phyloP scores from a whole-genome alignment of 2,113 vertebrate genomes.

The Melanotaenia duboulayi region DNA sequence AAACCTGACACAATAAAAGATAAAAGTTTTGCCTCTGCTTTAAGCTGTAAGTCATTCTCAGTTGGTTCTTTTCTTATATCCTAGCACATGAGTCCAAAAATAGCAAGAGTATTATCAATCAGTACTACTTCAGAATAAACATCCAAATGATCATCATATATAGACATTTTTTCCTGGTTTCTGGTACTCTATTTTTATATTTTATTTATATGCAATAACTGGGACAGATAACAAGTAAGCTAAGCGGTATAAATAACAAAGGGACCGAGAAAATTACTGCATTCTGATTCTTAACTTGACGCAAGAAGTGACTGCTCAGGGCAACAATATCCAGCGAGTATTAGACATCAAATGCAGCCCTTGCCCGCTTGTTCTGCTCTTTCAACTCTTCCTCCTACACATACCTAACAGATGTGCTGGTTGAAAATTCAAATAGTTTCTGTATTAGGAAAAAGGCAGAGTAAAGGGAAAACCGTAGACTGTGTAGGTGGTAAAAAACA shows the following conservation, averaged over 20 bases:
- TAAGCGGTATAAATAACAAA: conserved; percentile 19
- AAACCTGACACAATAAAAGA: conserved; percentile 53
- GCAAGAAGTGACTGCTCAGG: conserved; percentile 39
- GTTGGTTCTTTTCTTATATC: conserved; percentile 34
- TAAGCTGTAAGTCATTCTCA: conserved; percentile 29
- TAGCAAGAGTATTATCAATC: conserved; percentile 29
- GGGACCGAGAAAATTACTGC: conserved; percentile 7
- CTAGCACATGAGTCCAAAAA: conserved; percentile 58
- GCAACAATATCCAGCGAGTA: conserved; percentile 24
- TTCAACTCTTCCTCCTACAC: conserved; percentile 41
- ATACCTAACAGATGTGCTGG: conserved; percentile 31
- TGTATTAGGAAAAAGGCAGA: conserved; percentile 21
- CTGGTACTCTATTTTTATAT: conserved; percentile 36
- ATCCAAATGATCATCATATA: conserved; percentile 29
- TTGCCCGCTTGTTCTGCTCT: conserved; percentile 15
- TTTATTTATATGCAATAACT: conserved; percentile 61
- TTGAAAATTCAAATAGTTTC: conserved; percentile 44
- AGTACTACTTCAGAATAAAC: conserved; percentile 49
- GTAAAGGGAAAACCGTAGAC: conserved; percentile 4
- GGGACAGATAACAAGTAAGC: conserved; percentile 47
- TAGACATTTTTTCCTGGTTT: background rate
- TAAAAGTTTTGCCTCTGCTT: conserved; percentile 51
- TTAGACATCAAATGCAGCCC: conserved; percentile 27
- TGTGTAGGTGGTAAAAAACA: conserved; percentile 32
- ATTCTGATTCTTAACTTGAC: conserved; percentile 33